Evolutionary conservation across 2,113 vertebrate species (phyloP), one percentile per base, ranked within the genome.

Genomic region (Ictalurus punctatus): DNA sequence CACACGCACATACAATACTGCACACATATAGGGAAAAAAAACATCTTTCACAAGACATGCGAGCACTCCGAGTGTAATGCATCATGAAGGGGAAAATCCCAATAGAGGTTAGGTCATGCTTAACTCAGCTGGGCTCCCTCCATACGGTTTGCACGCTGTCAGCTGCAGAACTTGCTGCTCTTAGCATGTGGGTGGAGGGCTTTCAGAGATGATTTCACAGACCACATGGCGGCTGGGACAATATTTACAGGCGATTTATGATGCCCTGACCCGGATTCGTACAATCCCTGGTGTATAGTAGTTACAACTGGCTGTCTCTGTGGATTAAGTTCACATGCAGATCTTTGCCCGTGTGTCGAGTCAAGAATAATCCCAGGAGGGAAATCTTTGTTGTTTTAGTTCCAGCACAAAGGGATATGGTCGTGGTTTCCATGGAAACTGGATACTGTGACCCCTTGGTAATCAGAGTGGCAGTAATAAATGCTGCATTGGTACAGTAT

Each of bases 381-480:
- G 88, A 91, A 52, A 86, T 83, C 78, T 56, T 59, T 63, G n/a
- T 79, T 37, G 27, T 88, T 86, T 86, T 78, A 84, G 89, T 93
- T 87, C 76, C 54, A 88, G 63, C 56, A 89, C 85, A 58, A 87
- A 89, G 85, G 92, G 89, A 91, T 93, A 91, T 90, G 90, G 83
- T 92, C 92, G 81, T 48, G 21, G 87, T 92, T 90, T 85, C 91
- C 90, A 91, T 54, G 73, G 91, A 87, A 90, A 94, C 89, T 23
- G 30, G 89, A 86, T 71, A 12, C 73, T 5, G 54, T 69, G 59
- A 87, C 37, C 78, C 61, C 69, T 79, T 85, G 52, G 87, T 7
- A 83, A 58, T 89, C 81, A 58, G 21, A 27, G 89, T 84, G 76
- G n/a, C 48, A n/a, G 34, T 73, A 81, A 89, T 84, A 58, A 58